Conservation (phyloP, 2,113 vertebrate species). For the Lasiurus cinereus region DNA sequence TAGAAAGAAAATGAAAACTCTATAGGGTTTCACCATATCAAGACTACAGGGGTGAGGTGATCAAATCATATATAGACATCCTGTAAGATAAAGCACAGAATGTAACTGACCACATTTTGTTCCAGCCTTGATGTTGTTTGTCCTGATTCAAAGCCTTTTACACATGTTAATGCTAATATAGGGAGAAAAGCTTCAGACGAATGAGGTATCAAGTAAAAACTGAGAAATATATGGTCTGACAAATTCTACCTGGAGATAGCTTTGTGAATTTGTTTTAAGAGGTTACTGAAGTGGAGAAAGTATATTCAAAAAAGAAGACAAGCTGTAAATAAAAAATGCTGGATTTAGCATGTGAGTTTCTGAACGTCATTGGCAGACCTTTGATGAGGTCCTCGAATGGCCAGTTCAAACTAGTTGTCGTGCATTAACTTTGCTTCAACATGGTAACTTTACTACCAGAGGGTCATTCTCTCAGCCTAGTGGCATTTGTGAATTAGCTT, state of each 20-base stretch:
- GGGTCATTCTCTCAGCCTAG: neutral
- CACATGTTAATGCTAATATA: neutral
- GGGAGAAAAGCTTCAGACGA: neutral
- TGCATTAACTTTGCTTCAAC: neutral
- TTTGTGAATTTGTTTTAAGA: neutral
- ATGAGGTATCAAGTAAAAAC: constrained; percentile 21
- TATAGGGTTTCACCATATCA: neutral
- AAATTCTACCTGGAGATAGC: neutral
- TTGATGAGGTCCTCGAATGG: neutral
- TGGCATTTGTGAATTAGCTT: neutral
- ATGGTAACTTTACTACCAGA: neutral
- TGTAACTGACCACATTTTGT: neutral
- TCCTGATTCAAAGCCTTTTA: neutral
- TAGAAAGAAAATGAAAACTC: neutral
- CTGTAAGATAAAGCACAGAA: neutral
- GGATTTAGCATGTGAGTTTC: neutral
- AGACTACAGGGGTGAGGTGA: neutral
- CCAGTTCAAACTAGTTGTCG: neutral
- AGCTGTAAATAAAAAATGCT: neutral
- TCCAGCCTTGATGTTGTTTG: neutral
- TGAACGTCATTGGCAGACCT: neutral
- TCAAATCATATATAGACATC: neutral
- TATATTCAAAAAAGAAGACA: neutral
- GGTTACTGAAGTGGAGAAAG: neutral
- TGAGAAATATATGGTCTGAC: neutral